Evolutionary conservation across 2,888 invertebrate genomes (phyloP), one percentile per base, ranked within the genome.

Genomic region (Dorcus parallelipipedus): DNA sequence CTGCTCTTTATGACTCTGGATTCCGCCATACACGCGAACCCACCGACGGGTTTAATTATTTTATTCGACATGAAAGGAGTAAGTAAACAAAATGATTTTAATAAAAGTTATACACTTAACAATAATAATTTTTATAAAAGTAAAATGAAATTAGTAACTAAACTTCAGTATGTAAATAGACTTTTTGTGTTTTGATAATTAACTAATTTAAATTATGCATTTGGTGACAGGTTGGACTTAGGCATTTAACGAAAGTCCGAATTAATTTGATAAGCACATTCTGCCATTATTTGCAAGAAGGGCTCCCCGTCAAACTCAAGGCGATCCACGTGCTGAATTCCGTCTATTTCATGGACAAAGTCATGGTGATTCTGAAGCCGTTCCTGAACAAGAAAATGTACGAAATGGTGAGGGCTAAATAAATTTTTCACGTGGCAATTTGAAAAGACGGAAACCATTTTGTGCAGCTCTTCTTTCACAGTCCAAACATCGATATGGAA

Each of bases 61-160:
- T 78, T 89, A 0, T 86, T 89, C 63, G 88, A 89, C 71, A 87
- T 88, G 84, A 77, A 78, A 41, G 87, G 86, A 0, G 86, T 86
- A 0, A 81, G 80, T 59, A 73, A 26, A 33, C 26, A 2, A 33
- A 33, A 33, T 33, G 1, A 20, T 20, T 20, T 20, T 20, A 20
- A 20, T 20, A 14, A 14, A 14, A 14, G 14, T 14, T 14, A 14
- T 14, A 14, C 14, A 14, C 14, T 14, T 14, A 14, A 14, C 14
- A 14, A 14, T 14, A 14, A 14, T 14, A 14, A 14, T 14, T 14
- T 14, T 14, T 14, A 14, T 14, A 14, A 14, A 14, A 14, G 14
- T 14, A 14, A 14, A 14, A 14, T 14, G 14, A 14, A 14, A 14
- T 14, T 14, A 1, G 14, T n/a, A n/a, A n/a, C n/a, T n/a, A n/a